Evolutionary conservation across 2,113 vertebrate genomes (phyloP), one percentile per base, ranked within the genome.

Genomic region (Chamaea fasciata): DNA sequence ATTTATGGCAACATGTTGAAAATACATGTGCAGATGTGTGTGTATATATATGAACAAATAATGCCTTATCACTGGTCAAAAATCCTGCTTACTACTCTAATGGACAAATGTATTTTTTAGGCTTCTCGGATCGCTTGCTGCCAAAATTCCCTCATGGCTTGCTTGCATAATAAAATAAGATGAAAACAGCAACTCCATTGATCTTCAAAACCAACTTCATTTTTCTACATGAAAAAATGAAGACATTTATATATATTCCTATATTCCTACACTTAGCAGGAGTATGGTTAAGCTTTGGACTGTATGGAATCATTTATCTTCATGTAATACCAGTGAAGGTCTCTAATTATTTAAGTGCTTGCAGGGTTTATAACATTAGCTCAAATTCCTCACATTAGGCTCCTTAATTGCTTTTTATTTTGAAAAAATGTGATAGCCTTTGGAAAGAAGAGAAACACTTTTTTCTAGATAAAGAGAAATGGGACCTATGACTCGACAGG

Each of bases 1-100:
- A 96, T 95, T 97, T 95, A 95, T 90, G 57, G 71, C 63, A 70
- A 41, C 57, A 2, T 15, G 19, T 44, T 78, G 88, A 87, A 92
- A 93, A 76, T 53, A 35, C 15, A 3, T 21, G 39, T 80, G 49
- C 60, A 79, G 39, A 9, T 69, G 69, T 24, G 1, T 49, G 1
- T 24, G 4, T 42, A 1, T 78, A 37, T 47, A 67, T 44, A 24
- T 42, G 47, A 73, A 89, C 42, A 47, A 60, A 67, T 67, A 87
- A 83, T 49, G 19, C 46, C 21, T 83, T 52, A 77, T 20, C 76
- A 56, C 50, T 59, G 67, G 76, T 92, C 55, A 80, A 67, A 89
- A 71, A 53, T 56, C 77, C 41, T 67, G 41, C 59, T 89, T 57
- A 31, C 74, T 79, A 52, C 94, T 94, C 71, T 35, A 70, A 94